These are phyloP conservation scores for Onychomys arenicola DNA, from an alignment of 2,797 vertebrate species.

Conservation along the genomic window DNA sequence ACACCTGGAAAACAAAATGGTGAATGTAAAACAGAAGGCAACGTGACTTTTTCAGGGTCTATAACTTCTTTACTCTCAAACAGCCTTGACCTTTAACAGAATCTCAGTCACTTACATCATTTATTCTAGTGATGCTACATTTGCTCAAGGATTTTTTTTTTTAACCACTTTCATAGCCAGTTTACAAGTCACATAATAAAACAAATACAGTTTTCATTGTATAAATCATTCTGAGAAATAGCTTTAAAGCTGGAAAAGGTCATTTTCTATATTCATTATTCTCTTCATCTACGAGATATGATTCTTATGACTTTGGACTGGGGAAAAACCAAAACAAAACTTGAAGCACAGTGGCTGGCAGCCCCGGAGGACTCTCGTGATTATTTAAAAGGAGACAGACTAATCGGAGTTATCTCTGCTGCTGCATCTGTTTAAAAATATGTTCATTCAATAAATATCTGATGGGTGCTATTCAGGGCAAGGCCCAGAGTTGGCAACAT, in stretches of 20 bases:
- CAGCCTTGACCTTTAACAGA: constrained; percentile 33
- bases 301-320: constrained; percentile 24
- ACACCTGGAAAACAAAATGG: not conserved
- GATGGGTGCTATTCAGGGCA: not conserved
- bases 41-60: constrained; percentile 26
- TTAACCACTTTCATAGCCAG: constrained; percentile 19
- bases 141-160: constrained; percentile 36
- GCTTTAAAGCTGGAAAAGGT: constrained; percentile 39
- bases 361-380: not conserved
- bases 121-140: not conserved
- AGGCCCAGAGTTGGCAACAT: not conserved
- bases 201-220: constrained; percentile 45
- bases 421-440: not conserved
- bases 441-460: not conserved
- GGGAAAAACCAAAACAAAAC: not conserved
- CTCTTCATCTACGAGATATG: constrained; percentile 26
- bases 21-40: not conserved
- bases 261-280: constrained; percentile 37
- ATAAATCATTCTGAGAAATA: constrained; percentile 62
- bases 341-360: not conserved
- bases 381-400: not conserved
- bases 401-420: not conserved
- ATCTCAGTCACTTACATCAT: not conserved
- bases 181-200: constrained; percentile 59
- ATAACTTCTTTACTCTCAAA: constrained; percentile 42